Evolutionary conservation across 2,113 vertebrate genomes (phyloP), one percentile per base, ranked within the genome.

Genomic region (Plecturocebus donacophilus): DNA sequence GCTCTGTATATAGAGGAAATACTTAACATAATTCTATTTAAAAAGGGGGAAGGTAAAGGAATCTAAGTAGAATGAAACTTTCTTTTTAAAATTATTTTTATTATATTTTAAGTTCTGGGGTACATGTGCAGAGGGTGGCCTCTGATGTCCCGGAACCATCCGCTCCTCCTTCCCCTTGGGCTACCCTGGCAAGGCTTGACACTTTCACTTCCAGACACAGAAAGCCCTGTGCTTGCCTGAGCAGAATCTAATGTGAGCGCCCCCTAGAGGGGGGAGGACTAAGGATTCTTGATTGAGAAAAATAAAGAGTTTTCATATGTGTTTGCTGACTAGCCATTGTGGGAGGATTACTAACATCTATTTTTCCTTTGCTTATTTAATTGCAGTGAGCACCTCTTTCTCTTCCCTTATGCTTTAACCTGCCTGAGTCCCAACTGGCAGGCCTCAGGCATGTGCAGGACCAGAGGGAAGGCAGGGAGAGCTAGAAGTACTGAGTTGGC

Each of bases 1-100:
- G 8, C 13, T 95, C 2, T 61, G 20, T 42, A 3, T 95, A 35
- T 86, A 40, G 64, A 73, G 40, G 66, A 54, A 77, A 80, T 20
- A 20, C 54, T 54, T 54, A 99, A 54, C 19, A 2, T 54, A 99
- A 8, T 71, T 93, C 21, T 80, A 21, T 75, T 92, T 95, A 54
- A 82, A 73, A 81, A 32, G 21, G 27, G 17, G 32, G 20, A 56
- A 19, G 10, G 30, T 81, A 40, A 52, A 92, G 38, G 30, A 1
- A 54, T 45, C 35, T 82, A 82, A 75, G 35, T 95, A 38, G 23
- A 76, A 76, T 76, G 82, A 56, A 64, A 38, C 38, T 95, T 32
- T 64, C 14, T 49, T 52, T 49, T 49, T 49, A 52, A 49, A 52
- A 52, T 52, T 16, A 52, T 52, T 52, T 49, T 52, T 52, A 52